Conservation (phyloP, 2,888 invertebrate species). For the Plagiodera versicolora region DNA sequence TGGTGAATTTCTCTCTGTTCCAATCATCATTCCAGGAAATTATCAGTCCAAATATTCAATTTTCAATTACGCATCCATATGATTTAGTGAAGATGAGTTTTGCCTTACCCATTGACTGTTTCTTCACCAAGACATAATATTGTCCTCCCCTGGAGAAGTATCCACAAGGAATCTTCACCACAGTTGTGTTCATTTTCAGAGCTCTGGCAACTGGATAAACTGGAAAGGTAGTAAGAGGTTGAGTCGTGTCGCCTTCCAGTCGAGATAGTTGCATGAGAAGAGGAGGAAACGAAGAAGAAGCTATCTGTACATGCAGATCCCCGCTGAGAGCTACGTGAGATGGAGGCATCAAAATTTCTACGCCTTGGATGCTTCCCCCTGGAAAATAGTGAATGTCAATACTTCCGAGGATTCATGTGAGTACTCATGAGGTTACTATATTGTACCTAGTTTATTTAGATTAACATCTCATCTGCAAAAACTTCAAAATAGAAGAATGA, state of each 20-base stretch:
- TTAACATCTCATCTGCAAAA: no score
- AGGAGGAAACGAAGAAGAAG: slow-evolving; percentile 53
- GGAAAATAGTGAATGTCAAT: slow-evolving; percentile 36
- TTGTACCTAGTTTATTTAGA: no score
- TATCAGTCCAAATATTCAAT: no score
- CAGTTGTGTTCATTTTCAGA: slow-evolving; percentile 48
- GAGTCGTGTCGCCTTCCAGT: slow-evolving; percentile 51
- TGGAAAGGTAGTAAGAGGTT: slow-evolving; percentile 49
- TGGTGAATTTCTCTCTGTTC: no score
- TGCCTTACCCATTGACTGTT: slow-evolving; percentile 41
- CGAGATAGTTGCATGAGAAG: slow-evolving; percentile 55
- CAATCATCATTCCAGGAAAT: no score
- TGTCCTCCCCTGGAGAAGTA: slow-evolving; percentile 73
- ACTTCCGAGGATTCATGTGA: no score
- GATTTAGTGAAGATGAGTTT: no score
- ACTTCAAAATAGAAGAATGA: no score
- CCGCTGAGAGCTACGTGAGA: slow-evolving; percentile 78
- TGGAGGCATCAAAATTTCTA: slow-evolving; percentile 61
- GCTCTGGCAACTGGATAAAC: slow-evolving; percentile 51
- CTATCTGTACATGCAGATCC: slow-evolving; percentile 73
- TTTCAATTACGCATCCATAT: no score
- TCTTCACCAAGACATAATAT: slow-evolving; percentile 60
- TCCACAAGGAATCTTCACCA: slow-evolving; percentile 64
- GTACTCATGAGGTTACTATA: no score
- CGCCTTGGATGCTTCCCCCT: slow-evolving; percentile 49